Base-by-base conservation (phyloP, 2,888 invertebrate species). In the Synergus itoensis region DNA sequence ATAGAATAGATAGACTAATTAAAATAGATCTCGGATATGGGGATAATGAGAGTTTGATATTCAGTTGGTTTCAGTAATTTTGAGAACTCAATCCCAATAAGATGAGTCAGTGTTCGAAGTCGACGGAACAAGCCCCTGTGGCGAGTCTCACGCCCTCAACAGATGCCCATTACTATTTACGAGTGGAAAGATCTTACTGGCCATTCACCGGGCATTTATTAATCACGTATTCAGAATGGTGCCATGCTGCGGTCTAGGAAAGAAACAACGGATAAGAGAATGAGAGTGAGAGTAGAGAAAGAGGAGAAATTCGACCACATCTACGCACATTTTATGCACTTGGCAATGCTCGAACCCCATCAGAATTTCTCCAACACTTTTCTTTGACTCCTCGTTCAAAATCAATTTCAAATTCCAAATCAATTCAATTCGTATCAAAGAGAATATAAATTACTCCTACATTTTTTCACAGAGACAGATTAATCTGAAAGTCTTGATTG, bases 111-210 rank as follows among this genome's bases (percentile, higher is more conserved):
- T 18, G 67, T 14, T 11, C 45, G 53, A 73, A 73, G 53, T 73
- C 73, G 73, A 73, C 48, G 28, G 45, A 36, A 64, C 64, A 78
- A 80, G 82, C 79, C 85, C 86, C 85, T 82, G 82, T 84, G 85
- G 84, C 82, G 84, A 85, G 83, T 88, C 88, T 85, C 88, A 88
- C 88, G 88, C 88, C 88, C 88, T 85, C 88, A 84, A 84, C 83
- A 80, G 82, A 86, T 83, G 80, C 82, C 85, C 83, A 84, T 84
- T 85, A 84, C 86, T 88, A 88, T 88, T 87, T 87, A 88, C 88
- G 86, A 87, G 86, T 87, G 86, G 86, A 87, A 84, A 87, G 83
- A 81, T 73, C 41, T 79, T 57, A 53, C 57, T 62, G 76, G 41
- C 76, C 62, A 76, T 76, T 60, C 63, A 62, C 76, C 63, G 64